Conservation (phyloP, 2,113 vertebrate species). For the Donacobius atricapilla region DNA sequence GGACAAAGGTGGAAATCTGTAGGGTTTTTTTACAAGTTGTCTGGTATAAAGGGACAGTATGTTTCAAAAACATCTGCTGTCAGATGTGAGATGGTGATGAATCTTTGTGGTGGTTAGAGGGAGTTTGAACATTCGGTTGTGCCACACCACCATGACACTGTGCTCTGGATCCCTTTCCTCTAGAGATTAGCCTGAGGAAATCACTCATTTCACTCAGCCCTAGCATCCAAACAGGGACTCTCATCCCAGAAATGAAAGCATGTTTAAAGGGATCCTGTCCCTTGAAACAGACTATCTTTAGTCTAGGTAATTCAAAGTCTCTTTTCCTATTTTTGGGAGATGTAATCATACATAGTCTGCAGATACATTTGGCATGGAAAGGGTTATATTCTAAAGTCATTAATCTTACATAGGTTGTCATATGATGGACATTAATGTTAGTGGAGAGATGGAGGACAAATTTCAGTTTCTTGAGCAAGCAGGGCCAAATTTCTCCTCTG, state of each 20-base stretch:
- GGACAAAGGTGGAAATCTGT: not conserved
- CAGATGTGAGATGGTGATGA: not conserved
- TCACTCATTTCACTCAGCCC: not conserved
- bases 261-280: not conserved
- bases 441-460: constrained; percentile 7
- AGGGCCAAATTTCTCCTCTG: constrained; percentile 40
- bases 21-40: not conserved
- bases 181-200: not conserved
- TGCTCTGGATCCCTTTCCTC: not conserved
- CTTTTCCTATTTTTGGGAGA: not conserved
- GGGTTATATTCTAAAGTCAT: not conserved
- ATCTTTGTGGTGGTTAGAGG: not conserved
- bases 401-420: constrained; percentile 4
- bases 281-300: not conserved
- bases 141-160: not conserved
- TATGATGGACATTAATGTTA: constrained; percentile 11
- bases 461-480: constrained; percentile 2
- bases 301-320: not conserved
- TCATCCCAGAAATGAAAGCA: not conserved
- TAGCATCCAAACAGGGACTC: not conserved
- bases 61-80: not conserved
- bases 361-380: not conserved
- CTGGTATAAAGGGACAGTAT: not conserved
- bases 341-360: not conserved
- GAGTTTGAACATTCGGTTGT: not conserved